Evolutionary conservation across 2,113 vertebrate species (phyloP).

Genomic region (Hemiscyllium ocellatum): DNA sequence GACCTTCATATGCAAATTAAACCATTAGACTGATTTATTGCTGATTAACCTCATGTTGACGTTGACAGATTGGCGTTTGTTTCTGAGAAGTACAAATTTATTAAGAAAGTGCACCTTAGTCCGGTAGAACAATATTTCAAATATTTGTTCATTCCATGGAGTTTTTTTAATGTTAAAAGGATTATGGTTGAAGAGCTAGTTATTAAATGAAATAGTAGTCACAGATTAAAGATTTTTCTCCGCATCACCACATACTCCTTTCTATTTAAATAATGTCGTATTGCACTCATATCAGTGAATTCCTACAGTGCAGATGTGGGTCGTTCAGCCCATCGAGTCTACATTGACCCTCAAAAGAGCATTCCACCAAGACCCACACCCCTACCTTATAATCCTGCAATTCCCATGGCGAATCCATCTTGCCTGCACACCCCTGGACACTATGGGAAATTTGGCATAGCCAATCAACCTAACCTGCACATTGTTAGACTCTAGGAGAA

Average conservation of each 20-base stretch:
- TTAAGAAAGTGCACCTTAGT: background rate
- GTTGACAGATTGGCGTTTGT: background rate
- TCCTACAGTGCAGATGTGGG: too few species aligned
- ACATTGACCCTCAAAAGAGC: too few species aligned
- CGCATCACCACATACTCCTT: background rate
- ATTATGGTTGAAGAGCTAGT: background rate
- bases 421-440: too few species aligned
- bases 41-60: constrained; percentile 21
- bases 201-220: background rate
- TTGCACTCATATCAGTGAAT: background rate
- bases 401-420: too few species aligned
- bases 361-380: too few species aligned
- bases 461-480: too few species aligned
- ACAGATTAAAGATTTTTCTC: background rate
- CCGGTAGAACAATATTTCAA: background rate
- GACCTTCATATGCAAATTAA: background rate
- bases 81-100: background rate
- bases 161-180: background rate
- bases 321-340: too few species aligned
- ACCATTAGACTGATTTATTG: constrained; percentile 19
- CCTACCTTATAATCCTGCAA: too few species aligned
- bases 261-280: too few species aligned
- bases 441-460: too few species aligned
- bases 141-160: background rate
- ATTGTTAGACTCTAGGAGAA: too few species aligned